Base-by-base conservation (phyloP, 1,140 invertebrate species). In the Acarapis woodi region DNA sequence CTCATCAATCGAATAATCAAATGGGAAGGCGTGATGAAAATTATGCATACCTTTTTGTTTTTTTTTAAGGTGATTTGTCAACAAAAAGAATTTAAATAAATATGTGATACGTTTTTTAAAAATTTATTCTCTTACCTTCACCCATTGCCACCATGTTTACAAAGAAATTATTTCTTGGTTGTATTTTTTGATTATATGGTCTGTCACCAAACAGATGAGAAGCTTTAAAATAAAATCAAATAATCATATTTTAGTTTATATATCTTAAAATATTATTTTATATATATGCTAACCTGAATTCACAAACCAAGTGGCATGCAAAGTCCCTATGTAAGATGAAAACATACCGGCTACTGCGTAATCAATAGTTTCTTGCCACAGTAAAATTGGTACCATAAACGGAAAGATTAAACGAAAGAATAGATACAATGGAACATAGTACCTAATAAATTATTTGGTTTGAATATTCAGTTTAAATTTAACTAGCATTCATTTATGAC, bases 401-500 rank as follows among this genome's bases (percentile, higher is more conserved):
- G 62, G 62, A n/a, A 64, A 19, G 1, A 58, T 32, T 36, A 63
- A 59, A 42, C 57, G 56, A 30, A 54, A 47, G 6, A 60, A 26
- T 10, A 58, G 21, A 10, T 56, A 51, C 21, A 53, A 49, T 18
- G 50, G 50, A 22, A 54, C 38, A 44, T 61, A 63, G 47, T 24
- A 55, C 21, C n/a, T n/a, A n/a, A n/a, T n/a, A n/a, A n/a, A n/a
- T 5, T 28, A 52, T 73, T 73, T 53, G 94, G 85, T 56, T 83
- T 82, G 38, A n/a, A n/a, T n/a, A n/a, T n/a, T n/a, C n/a, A n/a
- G n/a, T n/a, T n/a, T n/a, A n/a, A n/a, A n/a, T n/a, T n/a, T n/a
- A n/a, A n/a, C n/a, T n/a, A n/a, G n/a, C n/a, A n/a, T n/a, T n/a
- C n/a, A n/a, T n/a, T n/a, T n/a, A n/a, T n/a, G n/a, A n/a, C n/a